A percentile compares a stretch with the other conserved stretches of the same genome.
Evolutionary conservation across 2,797 vertebrate genomes (phyloP).

Genomic region (Brachyalestes nurse): DNA sequence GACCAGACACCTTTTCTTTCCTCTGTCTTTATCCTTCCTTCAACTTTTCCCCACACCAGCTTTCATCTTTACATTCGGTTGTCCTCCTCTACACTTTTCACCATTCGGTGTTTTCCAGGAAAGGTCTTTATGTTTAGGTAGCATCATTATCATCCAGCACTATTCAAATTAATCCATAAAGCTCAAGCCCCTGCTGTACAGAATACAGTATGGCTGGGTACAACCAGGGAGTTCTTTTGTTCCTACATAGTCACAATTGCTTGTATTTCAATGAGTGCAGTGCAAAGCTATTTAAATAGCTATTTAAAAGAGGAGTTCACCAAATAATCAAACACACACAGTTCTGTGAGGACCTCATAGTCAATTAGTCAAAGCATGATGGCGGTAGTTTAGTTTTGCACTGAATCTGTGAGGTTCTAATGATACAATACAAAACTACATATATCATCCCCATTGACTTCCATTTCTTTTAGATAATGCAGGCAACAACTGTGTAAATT

Average conservation of each 20-base stretch:
- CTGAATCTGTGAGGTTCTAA: no score
- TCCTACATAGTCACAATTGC: no score
- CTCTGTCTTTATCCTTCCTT: background rate
- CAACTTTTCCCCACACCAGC: background rate
- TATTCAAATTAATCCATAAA: background rate
- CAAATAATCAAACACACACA: background rate
- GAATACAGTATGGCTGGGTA: constrained; percentile 1
- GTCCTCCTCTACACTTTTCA: background rate
- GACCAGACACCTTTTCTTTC: background rate
- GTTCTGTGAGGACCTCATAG: background rate
- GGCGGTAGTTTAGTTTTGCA: no score
- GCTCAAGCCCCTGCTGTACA: background rate
- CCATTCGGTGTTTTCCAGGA: background rate
- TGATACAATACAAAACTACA: no score
- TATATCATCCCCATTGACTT: no score
- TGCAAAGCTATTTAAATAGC: background rate
- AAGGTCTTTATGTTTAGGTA: background rate
- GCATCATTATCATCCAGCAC: background rate
- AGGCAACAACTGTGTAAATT: no score
- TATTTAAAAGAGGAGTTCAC: background rate
- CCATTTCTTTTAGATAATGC: no score
- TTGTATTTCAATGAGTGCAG: background rate
- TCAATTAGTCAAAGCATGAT: no score
- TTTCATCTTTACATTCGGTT: background rate
- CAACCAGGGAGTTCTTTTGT: background rate